Conservation (phyloP, 2,888 invertebrate genomes). For the Sycophila texana region DNA sequence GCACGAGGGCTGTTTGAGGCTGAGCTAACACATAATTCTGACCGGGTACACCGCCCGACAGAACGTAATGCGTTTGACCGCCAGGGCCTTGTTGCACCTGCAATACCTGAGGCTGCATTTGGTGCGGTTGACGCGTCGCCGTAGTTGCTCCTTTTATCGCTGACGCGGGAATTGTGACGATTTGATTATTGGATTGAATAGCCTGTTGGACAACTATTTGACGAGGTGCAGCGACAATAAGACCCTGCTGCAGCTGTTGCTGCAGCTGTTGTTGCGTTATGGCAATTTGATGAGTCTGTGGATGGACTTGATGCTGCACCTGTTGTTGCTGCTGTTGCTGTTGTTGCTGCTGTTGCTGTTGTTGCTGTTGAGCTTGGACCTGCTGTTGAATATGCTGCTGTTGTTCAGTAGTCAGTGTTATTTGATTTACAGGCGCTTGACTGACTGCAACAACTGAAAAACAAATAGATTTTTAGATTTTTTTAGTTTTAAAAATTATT, state of each 20-base stretch:
- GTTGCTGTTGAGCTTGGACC: constrained; percentile 51
- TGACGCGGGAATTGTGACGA: constrained; percentile 68
- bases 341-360: constrained; percentile 56
- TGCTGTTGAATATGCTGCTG: constrained; percentile 51
- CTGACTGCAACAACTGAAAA: constrained; percentile 22
- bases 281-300: constrained; percentile 63
- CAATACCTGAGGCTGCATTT: constrained; percentile 68
- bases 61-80: constrained; percentile 78
- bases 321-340: constrained; percentile 56
- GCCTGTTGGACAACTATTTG: constrained; percentile 67
- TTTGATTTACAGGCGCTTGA: constrained; percentile 35
- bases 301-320: constrained; percentile 63
- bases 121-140: constrained; percentile 58
- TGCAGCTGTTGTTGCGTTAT: constrained; percentile 64
- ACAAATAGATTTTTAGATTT: not conserved
- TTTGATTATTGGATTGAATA: constrained; percentile 61
- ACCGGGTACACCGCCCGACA: constrained; percentile 77
- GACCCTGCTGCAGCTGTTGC: constrained; percentile 74
- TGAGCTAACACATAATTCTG: constrained; percentile 83
- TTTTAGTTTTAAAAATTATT: not conserved
- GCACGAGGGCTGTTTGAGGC: constrained; percentile 79
- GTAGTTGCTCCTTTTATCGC: constrained; percentile 63
- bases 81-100: constrained; percentile 71
- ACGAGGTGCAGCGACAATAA: constrained; percentile 70
- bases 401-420: constrained; percentile 36